Conservation (phyloP, 2,888 invertebrate species). For the Drosophila parthenogenetica region DNA sequence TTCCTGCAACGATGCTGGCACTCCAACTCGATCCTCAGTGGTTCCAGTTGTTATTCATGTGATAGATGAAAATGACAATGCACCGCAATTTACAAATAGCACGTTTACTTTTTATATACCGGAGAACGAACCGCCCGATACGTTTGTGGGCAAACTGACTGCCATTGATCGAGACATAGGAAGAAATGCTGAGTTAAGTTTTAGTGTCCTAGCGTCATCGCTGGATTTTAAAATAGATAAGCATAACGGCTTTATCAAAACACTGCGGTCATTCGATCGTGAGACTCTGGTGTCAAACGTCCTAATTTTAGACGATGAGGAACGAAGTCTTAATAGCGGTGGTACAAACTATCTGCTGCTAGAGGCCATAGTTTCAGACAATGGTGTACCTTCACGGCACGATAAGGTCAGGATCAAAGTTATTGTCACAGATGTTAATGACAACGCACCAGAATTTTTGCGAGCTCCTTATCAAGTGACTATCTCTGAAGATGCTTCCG, state of each 20-base stretch:
- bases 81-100: conserved; percentile 95
- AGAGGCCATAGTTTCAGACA: conserved; percentile 94
- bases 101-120: conserved; percentile 96
- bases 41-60: conserved; percentile 97
- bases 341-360: conserved; percentile 93
- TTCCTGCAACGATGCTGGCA: conserved; percentile 92
- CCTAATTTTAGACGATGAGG: conserved; percentile 45
- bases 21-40: conserved; percentile 91
- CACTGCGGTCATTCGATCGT: conserved; percentile 93
- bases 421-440: conserved; percentile 95
- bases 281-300: conserved; percentile 91
- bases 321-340: conserved; percentile 82
- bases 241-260: conserved; percentile 95
- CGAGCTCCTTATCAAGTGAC: conserved; percentile 94
- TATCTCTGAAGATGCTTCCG: conserved; percentile 93
- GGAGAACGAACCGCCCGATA: conserved; percentile 94
- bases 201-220: conserved; percentile 90
- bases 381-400: conserved; percentile 90
- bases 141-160: conserved; percentile 95
- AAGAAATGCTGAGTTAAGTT: conserved; percentile 95
- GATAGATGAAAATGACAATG: conserved; percentile 98
- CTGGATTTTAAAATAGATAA: conserved; percentile 95
- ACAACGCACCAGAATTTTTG: conserved; percentile 94
- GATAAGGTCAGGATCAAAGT: conserved; percentile 96
- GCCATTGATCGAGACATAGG: conserved; percentile 96